Conservation (phyloP, 1,140 invertebrate genomes). For the Leucophenga varia region DNA sequence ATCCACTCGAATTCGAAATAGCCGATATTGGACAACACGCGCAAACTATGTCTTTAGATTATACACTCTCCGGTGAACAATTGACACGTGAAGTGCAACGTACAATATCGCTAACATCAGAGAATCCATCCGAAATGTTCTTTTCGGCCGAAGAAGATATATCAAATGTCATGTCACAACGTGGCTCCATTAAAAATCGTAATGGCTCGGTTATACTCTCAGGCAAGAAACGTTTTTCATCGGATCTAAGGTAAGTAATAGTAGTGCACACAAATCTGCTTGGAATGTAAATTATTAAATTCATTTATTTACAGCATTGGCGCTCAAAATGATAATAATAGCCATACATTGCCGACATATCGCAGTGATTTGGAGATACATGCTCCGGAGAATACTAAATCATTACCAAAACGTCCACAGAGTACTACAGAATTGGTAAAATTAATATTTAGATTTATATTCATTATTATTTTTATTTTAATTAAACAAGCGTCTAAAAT, state of each 20-base stretch:
- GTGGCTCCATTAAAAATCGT: slow-evolving; percentile 48
- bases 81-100: slow-evolving; percentile 67
- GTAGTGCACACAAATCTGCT: too few species aligned
- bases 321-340: slow-evolving; percentile 33
- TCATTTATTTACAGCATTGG: slow-evolving; percentile 38
- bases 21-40: slow-evolving; percentile 40
- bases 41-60: not conserved
- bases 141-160: slow-evolving; percentile 88
- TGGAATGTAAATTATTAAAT: too few species aligned
- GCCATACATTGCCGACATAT: slow-evolving; percentile 58
- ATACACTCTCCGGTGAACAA: slow-evolving; percentile 23
- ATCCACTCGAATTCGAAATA: slow-evolving; percentile 54
- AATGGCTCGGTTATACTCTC: slow-evolving; percentile 49
- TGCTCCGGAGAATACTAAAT: slow-evolving; percentile 57
- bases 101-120: slow-evolving; percentile 82
- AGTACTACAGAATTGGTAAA: slow-evolving; percentile 56
- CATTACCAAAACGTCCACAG: slow-evolving; percentile 47
- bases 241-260: slow-evolving; percentile 56
- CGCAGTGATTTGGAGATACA: slow-evolving; percentile 65
- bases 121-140: slow-evolving; percentile 87
- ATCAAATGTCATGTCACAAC: slow-evolving; percentile 57
- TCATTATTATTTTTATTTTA: not conserved
- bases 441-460: not conserved
- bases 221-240: slow-evolving; percentile 60
- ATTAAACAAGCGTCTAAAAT: not conserved